A percentile compares a stretch with the other conserved stretches of the same genome.
Conservation (phyloP, 2,797 vertebrate genomes). For the Pipistrellus kuhlii region DNA sequence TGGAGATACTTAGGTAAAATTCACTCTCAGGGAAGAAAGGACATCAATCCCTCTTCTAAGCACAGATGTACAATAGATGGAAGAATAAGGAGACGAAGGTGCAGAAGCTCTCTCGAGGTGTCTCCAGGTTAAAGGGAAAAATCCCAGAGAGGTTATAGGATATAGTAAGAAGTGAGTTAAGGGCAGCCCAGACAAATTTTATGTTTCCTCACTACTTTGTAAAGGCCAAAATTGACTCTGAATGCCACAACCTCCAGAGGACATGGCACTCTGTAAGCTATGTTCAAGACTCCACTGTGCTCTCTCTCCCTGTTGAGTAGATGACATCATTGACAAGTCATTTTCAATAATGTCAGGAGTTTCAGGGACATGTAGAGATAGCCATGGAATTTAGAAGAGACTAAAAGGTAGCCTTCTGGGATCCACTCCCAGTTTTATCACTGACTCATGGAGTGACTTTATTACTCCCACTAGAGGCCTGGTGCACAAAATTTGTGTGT, state of each 20-base stretch:
- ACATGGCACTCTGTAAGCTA: neutral
- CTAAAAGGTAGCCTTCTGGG: conserved; percentile 71
- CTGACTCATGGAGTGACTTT: conserved; percentile 66
- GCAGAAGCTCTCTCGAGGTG: neutral
- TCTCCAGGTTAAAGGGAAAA: neutral
- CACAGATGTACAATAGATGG: neutral
- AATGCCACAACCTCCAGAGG: neutral
- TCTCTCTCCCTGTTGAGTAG: neutral
- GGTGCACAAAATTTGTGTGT: too few relatives aligned
- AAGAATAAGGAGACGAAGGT: neutral
- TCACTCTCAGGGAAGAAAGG: neutral
- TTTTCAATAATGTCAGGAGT: conserved; percentile 73
- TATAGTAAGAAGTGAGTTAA: neutral
- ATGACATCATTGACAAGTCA: conserved; percentile 79
- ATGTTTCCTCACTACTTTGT: neutral
- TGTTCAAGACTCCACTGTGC: neutral
- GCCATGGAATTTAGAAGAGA: conserved; percentile 68
- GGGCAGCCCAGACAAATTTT: neutral
- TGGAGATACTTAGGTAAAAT: neutral
- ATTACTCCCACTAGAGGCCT: neutral
- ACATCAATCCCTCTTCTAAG: neutral
- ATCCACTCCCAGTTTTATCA: conserved; percentile 64
- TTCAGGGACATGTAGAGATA: conserved; percentile 62
- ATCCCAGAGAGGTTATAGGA: neutral
- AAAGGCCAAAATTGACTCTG: conserved; percentile 42